Percentiles rank a stretch among this genome's conserved stretches.
Conservation (phyloP, 2,888 invertebrate genomes). For the Agonopterix heracliana region DNA sequence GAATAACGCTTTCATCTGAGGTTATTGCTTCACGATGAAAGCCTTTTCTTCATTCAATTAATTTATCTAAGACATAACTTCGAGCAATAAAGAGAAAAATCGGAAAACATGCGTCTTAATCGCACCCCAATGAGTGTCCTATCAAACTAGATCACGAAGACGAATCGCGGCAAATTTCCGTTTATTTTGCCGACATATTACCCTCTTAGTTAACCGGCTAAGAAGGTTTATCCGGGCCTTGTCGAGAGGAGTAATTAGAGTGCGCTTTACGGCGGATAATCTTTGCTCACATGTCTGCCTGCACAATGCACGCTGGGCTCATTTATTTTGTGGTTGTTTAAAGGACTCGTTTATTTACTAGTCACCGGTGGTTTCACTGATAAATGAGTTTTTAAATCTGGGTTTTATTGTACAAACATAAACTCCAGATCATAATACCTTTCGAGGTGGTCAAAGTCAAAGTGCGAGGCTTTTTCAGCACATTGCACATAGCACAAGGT, state of each 20-base stretch:
- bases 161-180: slow-evolving; percentile 24
- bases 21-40: no score
- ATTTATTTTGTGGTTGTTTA: slow-evolving; percentile 4
- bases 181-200: slow-evolving; percentile 38
- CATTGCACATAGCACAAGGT: no score
- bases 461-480: no score
- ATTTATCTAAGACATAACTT: no score
- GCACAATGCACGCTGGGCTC: slow-evolving; percentile 1
- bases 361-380: no score
- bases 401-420: no score
- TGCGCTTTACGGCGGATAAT: slow-evolving; percentile 28
- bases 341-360: background rate
- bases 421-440: no score
- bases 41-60: no score
- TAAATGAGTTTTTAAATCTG: no score
- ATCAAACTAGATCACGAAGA: slow-evolving; percentile 24
- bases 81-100: no score
- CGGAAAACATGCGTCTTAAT: background rate
- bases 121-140: slow-evolving; percentile 10
- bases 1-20: no score
- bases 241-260: slow-evolving; percentile 32
- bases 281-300: slow-evolving; percentile 21
- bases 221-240: slow-evolving; percentile 33
- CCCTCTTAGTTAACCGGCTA: slow-evolving; percentile 33
- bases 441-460: no score